Base-by-base conservation (phyloP, 1,140 invertebrate genomes). In the Drosophila willistoni region DNA sequence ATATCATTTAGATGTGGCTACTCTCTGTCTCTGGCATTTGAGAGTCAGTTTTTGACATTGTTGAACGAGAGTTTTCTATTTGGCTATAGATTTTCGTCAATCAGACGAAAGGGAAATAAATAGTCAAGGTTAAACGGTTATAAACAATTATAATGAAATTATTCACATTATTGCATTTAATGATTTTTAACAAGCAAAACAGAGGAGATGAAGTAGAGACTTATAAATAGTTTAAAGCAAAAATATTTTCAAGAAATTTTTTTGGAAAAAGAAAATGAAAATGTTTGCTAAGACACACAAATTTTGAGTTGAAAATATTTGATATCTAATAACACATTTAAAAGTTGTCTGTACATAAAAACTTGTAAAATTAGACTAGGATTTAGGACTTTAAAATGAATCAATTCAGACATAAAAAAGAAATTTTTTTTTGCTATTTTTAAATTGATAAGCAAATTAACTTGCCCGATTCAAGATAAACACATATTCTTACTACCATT, bases 141-240 rank as follows among this genome's bases (percentile, higher is more conserved):
- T 12, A 12, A 12, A 17, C 25, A 29, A 29, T 29, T 29, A 29
- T 29, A 14, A 14, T 61, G 63, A 61, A 65, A 66, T 42, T 39
- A 33, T 64, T 62, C 36, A 76, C 73, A 77, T n/a, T n/a, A 76
- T 54, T 72, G 54, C 29, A 63, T 70, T 77, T 64, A 29, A 68
- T 60, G 36, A 13, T 39, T 39, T 39, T 1, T 39, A 39, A 68
- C 61, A 75, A 75, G 47, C 7, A 75, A 22, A 59, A 19, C 71
- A 56, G 14, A 61, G 55, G 55, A 64, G 51, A 66, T 66, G 47
- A 39, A 42, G 62, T 44, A 54, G 39, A 56, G 36, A 39, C 36
- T 39, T 13, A 39, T 39, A 39, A 39, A 39, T 12, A 39, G 36
- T 39, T 39, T 12, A 54, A 34, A 60, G 34, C 33, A 51, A 42